phyloP scores from a whole-genome alignment of 2,797 vertebrate genomes.

The Scarus forsteni region DNA sequence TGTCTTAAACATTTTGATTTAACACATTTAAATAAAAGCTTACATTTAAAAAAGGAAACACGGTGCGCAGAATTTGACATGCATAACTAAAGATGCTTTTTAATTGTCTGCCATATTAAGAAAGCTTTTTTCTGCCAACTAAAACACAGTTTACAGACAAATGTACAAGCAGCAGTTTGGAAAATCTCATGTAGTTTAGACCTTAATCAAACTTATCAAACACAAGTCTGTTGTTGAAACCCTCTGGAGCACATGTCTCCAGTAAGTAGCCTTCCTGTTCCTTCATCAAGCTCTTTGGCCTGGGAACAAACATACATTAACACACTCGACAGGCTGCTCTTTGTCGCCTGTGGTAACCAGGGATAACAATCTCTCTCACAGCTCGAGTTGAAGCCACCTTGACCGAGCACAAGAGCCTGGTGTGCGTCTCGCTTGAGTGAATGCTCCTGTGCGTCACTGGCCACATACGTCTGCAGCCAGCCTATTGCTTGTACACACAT shows the following conservation, averaged over 20 bases:
- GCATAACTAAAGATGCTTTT: background rate
- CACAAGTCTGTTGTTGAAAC: slow-evolving; percentile 8
- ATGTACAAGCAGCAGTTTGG: background rate
- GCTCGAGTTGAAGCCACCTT: slow-evolving; percentile 26
- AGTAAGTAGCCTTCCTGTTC: slow-evolving; percentile 16
- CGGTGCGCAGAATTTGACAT: no score
- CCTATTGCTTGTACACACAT: slow-evolving; percentile 14
- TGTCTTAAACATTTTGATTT: no score
- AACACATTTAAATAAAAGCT: no score
- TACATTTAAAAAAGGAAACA: no score
- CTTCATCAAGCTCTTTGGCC: slow-evolving; percentile 32
- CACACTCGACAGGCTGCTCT: slow-evolving; percentile 37
- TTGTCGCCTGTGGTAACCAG: slow-evolving; percentile 62
- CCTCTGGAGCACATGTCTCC: slow-evolving; percentile 13
- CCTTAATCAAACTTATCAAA: background rate
- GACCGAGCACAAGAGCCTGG: slow-evolving; percentile 27
- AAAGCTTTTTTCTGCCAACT: no score
- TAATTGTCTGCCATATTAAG: background rate
- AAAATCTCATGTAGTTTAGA: slow-evolving; percentile 1
- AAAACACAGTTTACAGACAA: background rate
- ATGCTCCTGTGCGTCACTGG: slow-evolving; percentile 31
- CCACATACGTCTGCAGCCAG: background rate
- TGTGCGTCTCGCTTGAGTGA: slow-evolving; percentile 7
- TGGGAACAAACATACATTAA: slow-evolving; percentile 34
- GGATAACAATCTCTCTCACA: slow-evolving; percentile 35